Evolutionary conservation across 2,113 vertebrate genomes (phyloP), one percentile per base, ranked within the genome.

Genomic region (Sylvilagus bachmani): DNA sequence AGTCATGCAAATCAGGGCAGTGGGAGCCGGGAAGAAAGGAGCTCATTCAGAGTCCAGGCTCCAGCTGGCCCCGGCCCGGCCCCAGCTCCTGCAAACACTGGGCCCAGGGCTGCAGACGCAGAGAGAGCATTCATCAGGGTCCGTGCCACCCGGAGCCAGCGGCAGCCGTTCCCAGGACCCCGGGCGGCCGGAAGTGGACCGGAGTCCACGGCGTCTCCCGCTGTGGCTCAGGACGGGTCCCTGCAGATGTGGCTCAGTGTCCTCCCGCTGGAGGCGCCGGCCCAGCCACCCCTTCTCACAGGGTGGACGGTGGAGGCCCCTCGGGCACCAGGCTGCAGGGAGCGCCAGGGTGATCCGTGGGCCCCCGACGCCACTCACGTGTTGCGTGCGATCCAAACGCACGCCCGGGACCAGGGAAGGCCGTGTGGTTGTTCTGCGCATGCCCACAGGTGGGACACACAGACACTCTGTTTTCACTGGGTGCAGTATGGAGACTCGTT

Each of bases 151-250:
- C 21, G 95, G 96, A 97, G 98, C 97, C 98, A 98, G 98, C 98
- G 97, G 94, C 94, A 96, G 91, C 91, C 96, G 98, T 99, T 99
- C 98, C 98, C 98, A 98, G 98, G 98, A 98, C 97, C 98, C 97
- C 31, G 61, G 94, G 97, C 95, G 89, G 98, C 97, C 98, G 97
- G 97, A 97, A 98, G 97, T 95, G 96, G 98, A 98, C 98, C 96
- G 97, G 96, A 98, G 98, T 98, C 98, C 98, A 98, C 98, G 97
- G 97, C 98, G 98, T 98, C 98, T 97, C 97, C 98, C 96, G 97
- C 97, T 74, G 89, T 25, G 93, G 80, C 94, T 98, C 98, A 98
- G 98, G 98, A 95, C 33, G 97, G 98, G 98, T 98, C 98, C 97
- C 87, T 96, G 93, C 91, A 85, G 97, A 97, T 98, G 98, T 98